Evolutionary conservation across 2,888 invertebrate species (phyloP).

Genomic region (Cotesia congregata): DNA sequence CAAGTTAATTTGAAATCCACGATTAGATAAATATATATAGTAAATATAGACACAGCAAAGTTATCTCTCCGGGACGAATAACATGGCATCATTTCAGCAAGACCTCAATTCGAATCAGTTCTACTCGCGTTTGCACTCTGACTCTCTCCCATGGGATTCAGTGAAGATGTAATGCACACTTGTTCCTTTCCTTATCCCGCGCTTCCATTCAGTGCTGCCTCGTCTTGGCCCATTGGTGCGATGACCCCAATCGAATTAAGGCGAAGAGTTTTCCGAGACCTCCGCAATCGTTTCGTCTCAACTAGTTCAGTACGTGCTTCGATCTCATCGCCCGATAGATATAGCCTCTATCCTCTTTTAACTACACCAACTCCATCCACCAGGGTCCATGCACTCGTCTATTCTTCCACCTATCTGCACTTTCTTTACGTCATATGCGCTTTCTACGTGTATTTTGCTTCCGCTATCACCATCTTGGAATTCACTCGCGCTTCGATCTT

Average conservation of each 20-base stretch:
- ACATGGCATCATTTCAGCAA: constrained; percentile 12
- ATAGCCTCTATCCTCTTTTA: neutral
- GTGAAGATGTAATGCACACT: constrained; percentile 29
- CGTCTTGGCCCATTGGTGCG: constrained; percentile 28
- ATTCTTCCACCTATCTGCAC: neutral
- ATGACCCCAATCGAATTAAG: constrained; percentile 54
- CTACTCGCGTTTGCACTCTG: constrained; percentile 51
- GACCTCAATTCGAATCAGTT: constrained; percentile 26
- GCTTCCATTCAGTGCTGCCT: constrained; percentile 33
- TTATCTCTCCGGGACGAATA: neutral
- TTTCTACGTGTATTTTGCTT: neutral
- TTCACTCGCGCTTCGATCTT: neutral
- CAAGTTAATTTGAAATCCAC: constrained; percentile 16
- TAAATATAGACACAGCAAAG: neutral
- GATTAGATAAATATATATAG: neutral
- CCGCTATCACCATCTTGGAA: neutral
- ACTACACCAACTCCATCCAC: constrained; percentile 13
- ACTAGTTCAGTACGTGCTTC: constrained; percentile 42
- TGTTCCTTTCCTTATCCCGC: neutral
- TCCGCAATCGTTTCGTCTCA: constrained; percentile 44
- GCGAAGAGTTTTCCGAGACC: constrained; percentile 45
- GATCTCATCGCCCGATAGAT: constrained; percentile 22
- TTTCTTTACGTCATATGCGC: neutral
- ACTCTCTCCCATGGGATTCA: constrained; percentile 41
- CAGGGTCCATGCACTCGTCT: constrained; percentile 30